Evolutionary conservation across 2,113 vertebrate species (phyloP).

Genomic region (Tupaia tana): DNA sequence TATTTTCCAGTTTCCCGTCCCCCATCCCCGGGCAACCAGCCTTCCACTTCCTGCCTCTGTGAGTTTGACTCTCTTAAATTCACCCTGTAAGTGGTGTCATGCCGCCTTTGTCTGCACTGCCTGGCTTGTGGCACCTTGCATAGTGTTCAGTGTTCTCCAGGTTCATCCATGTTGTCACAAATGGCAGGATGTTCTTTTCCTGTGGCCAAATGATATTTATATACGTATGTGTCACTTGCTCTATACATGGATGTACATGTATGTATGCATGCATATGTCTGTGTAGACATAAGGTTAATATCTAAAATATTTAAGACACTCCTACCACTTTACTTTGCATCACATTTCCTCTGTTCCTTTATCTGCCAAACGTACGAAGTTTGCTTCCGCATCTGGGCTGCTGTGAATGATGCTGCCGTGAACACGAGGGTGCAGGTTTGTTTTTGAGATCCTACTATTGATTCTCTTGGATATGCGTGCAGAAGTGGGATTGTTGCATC

Average conservation of each 20-base stretch:
- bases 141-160: too few relatives aligned
- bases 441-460: not conserved
- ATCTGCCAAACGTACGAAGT: not conserved
- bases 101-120: not conserved
- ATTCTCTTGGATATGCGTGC: not conserved
- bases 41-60: not conserved
- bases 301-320: too few relatives aligned
- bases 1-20: not conserved
- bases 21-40: not conserved
- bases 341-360: not conserved
- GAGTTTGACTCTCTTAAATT: not conserved
- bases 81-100: not conserved
- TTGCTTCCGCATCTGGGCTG: not conserved
- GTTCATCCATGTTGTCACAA: not conserved
- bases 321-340: too few relatives aligned
- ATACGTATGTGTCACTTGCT: not conserved
- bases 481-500: not conserved
- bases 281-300: too few relatives aligned
- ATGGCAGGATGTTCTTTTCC: not conserved
- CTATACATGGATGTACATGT: not conserved
- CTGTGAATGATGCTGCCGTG: not conserved
- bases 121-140: not conserved
- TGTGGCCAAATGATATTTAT: not conserved
- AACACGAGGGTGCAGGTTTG: not conserved
- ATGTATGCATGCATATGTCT: rapidly evolving